Percentiles rank a stretch among this genome's conserved stretches.
These are phyloP conservation scores for Poeciliopsis occidentalis DNA, from an alignment of 2,113 vertebrate species.

Conservation along the genomic window DNA sequence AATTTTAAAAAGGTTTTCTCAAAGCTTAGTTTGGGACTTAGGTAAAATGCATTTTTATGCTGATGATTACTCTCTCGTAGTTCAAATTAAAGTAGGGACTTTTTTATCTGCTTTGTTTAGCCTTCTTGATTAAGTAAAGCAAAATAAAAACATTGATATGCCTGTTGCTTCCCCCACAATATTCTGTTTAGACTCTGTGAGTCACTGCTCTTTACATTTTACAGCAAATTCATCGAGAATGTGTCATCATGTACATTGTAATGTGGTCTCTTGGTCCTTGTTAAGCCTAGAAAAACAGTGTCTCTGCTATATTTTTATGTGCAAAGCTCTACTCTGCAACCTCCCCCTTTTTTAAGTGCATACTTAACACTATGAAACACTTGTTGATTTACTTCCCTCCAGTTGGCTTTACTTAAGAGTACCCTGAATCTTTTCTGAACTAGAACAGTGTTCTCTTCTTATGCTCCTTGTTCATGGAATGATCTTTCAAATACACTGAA, in stretches of 20 bases:
- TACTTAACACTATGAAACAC: not conserved
- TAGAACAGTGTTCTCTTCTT: not conserved
- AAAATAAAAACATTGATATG: not conserved
- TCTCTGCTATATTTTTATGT: not conserved
- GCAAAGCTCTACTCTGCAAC: not conserved
- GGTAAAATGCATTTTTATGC: no score
- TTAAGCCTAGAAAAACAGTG: not conserved
- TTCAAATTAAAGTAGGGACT: no score
- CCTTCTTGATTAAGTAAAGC: not conserved
- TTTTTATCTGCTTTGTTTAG: no score
- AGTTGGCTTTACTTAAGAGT: not conserved
- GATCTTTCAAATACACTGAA: not conserved
- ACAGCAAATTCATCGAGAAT: not conserved
- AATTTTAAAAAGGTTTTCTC: no score
- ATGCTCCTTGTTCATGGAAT: not conserved
- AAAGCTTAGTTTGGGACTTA: no score
- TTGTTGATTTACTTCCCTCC: not conserved
- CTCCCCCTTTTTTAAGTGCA: not conserved
- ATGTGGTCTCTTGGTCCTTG: not conserved
- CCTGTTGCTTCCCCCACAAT: not conserved
- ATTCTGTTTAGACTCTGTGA: not conserved
- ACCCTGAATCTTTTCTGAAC: not conserved
- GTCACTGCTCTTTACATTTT: not conserved
- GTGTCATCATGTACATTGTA: not conserved
- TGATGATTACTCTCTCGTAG: no score